Conservation (phyloP, 2,797 vertebrate species). For the Hylomyscus alleni region DNA sequence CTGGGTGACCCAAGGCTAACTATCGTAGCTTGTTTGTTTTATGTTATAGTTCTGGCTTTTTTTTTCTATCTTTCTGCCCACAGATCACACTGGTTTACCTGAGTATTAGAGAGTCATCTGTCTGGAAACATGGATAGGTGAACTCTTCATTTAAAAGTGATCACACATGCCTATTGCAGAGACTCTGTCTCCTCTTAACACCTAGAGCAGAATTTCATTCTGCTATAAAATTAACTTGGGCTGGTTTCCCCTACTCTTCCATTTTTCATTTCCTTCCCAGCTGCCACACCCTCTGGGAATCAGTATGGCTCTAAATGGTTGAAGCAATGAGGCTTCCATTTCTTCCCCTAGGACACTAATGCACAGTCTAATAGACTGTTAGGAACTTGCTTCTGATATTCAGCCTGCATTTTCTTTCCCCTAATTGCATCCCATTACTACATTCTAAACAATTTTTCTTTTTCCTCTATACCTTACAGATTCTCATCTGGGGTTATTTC, state of each 20-base stretch:
- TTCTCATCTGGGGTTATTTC: slow-evolving; percentile 81
- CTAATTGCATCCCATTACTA: slow-evolving; percentile 88
- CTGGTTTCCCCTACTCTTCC: slow-evolving; percentile 21
- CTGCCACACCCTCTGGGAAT: slow-evolving; percentile 77
- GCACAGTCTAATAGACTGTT: slow-evolving; percentile 87
- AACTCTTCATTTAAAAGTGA: slow-evolving; percentile 24
- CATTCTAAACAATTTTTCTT: slow-evolving; percentile 84
- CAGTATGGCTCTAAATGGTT: slow-evolving; percentile 86
- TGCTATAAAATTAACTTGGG: slow-evolving; percentile 54
- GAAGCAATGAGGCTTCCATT: slow-evolving; percentile 86
- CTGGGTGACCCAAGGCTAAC: not conserved
- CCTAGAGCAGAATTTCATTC: not conserved
- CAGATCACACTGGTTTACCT: not conserved
- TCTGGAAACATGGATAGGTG: not conserved
- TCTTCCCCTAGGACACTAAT: slow-evolving; percentile 86
- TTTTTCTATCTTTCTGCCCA: not conserved
- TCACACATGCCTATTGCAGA: not conserved
- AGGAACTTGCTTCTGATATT: slow-evolving; percentile 89
- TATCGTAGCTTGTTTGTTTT: not conserved
- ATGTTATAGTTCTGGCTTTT: not conserved
- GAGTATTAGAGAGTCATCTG: not conserved
- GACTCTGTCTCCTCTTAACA: not conserved
- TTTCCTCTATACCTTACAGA: slow-evolving; percentile 85
- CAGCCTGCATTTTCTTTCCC: slow-evolving; percentile 88
- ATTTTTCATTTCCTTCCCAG: slow-evolving; percentile 65